phyloP scores from a whole-genome alignment of 1,140 invertebrate species.

The Drosophila nigromelanica region DNA sequence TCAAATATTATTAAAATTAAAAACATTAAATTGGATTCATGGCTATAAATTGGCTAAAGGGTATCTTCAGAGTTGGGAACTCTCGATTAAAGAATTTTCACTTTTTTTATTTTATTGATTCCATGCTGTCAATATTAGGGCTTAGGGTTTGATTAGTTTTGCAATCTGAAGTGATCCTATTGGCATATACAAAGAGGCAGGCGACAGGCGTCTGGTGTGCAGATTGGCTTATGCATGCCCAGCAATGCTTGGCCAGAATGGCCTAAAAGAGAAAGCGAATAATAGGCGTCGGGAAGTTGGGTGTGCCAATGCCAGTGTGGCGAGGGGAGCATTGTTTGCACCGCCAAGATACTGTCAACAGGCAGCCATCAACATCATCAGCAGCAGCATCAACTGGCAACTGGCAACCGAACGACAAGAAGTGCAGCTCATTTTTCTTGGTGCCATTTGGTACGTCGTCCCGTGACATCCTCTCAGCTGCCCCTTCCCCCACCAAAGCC shows the following conservation, averaged over 20 bases:
- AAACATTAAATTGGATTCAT: too few relatives aligned
- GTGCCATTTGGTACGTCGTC: slow-evolving; percentile 18
- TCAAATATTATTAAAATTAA: background rate
- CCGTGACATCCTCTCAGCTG: background rate
- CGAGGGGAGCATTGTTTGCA: slow-evolving; percentile 24
- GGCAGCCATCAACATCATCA: slow-evolving; percentile 31
- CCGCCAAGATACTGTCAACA: slow-evolving; percentile 40
- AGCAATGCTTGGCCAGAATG: slow-evolving; percentile 17
- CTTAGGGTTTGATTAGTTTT: slow-evolving; percentile 43
- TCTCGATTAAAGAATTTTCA: too few relatives aligned
- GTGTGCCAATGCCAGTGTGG: background rate
- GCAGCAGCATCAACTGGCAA: slow-evolving; percentile 9
- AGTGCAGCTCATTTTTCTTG: slow-evolving; percentile 49
- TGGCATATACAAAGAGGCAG: slow-evolving; percentile 13
- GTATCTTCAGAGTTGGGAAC: too few relatives aligned
- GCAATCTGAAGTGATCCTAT: slow-evolving; percentile 28
- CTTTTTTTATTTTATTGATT: slow-evolving; percentile 6
- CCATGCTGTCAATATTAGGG: slow-evolving; percentile 5
- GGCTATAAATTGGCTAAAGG: too few relatives aligned
- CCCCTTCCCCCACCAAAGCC: background rate
- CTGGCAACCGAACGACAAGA: slow-evolving; percentile 21
- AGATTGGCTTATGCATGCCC: slow-evolving; percentile 38
- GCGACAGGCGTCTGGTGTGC: slow-evolving; percentile 16
- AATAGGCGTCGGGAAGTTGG: background rate
- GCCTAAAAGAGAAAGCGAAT: background rate